Base-by-base conservation (phyloP, 2,113 vertebrate genomes). In the Eulemur rufifrons region DNA sequence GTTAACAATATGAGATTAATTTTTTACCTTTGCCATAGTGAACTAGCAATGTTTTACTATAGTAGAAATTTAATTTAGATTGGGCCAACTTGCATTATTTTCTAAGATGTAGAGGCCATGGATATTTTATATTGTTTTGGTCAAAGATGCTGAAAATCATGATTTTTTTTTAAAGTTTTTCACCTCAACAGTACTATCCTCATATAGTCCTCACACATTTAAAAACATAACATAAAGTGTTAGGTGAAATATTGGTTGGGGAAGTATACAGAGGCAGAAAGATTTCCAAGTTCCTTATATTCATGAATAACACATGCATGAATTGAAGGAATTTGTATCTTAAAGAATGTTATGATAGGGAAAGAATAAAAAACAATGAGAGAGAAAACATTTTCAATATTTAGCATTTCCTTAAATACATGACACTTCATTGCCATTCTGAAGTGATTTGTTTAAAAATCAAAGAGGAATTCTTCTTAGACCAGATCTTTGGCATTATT, bases 371-470 rank as follows among this genome's bases (percentile, higher is more conserved):
- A 84, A 42, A 11, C 47, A 71, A 34, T 45, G 5, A 61, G 45
- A 80, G 45, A 69, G 21, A 87, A 91, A 61, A 42, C 18, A 45
- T 47, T 1, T 2, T 37, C 9, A 13, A 83, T 34, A 63, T 84
- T 8, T 81, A n/a, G 4, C 52, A 32, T 32, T 87, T 68, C 34
- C 12, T 34, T 3, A 34, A 54, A 39, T 59, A 71, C 50, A 50
- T 54, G 32, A 2, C 5, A 45, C 4, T 32, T 78, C 32, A 29
- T 29, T 89, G 50, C 4, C 25, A 29, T 69, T 89, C 25, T 85
- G 39, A 47, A 95, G 27, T 86, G 10, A 6, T 88, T 94, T 90
- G 11, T 61, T 66, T 87, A 90, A 88, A 94, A 87, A 88, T 71
- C 32, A 59, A 68, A 77, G 14, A 68, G 5, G 9, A 59, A 76